Evolutionary conservation across 2,113 vertebrate species (phyloP).

Genomic region (Notechis scutatus): DNA sequence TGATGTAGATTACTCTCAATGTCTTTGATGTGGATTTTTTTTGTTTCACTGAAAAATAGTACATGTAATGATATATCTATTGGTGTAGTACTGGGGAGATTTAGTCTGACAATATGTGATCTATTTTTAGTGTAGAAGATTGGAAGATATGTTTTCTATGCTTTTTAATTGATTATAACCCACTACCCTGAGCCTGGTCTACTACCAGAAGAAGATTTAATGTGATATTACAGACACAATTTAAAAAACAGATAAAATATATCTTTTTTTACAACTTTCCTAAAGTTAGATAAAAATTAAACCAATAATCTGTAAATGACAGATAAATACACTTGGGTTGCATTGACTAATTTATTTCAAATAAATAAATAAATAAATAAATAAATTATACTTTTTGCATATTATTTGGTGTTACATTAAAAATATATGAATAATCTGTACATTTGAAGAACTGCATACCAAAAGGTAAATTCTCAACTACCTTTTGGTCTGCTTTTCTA

Average conservation of each 20-base stretch:
- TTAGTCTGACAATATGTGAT: too few relatives aligned
- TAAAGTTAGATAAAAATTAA: not conserved
- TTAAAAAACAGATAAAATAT: not conserved
- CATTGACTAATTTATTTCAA: not conserved
- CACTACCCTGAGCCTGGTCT: not conserved
- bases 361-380: too few relatives aligned
- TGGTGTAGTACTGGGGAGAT: not conserved
- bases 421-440: not conserved
- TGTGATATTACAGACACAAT: not conserved
- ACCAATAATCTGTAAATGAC: not conserved
- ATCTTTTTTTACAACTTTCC: not conserved
- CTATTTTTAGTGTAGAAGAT: too few relatives aligned
- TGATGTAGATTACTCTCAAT: not conserved
- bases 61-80: not conserved
- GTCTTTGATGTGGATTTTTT: not conserved
- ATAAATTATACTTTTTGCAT: not conserved
- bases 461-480: not conserved
- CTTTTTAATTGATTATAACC: not conserved
- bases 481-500: not conserved
- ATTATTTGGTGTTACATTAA: not conserved
- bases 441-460: not conserved
- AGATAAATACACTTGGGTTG: not conserved
- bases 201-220: not conserved
- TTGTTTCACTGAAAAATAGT: not conserved
- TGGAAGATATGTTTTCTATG: not conserved